Conservation (phyloP, 2,797 vertebrate species). For the Macropodus opercularis region DNA sequence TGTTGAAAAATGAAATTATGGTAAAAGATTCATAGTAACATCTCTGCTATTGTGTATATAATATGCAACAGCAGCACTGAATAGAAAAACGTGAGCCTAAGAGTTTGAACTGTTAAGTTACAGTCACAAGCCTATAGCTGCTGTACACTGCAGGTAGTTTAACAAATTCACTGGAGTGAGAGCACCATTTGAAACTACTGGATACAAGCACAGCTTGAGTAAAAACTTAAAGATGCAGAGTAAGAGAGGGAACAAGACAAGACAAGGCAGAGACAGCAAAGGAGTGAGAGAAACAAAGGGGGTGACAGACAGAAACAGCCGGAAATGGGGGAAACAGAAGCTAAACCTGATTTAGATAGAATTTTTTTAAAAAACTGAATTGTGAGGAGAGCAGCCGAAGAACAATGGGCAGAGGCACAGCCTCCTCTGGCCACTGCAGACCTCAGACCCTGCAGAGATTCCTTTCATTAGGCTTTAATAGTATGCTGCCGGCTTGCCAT, state of each 20-base stretch:
- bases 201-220: background rate
- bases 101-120: background rate
- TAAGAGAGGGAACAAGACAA: slow-evolving; percentile 10
- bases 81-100: background rate
- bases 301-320: slow-evolving; percentile 37
- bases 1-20: background rate
- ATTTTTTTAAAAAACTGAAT: slow-evolving; percentile 33
- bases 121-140: background rate
- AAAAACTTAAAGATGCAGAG: slow-evolving; percentile 13
- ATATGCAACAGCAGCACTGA: background rate
- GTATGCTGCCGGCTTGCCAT: slow-evolving; percentile 81
- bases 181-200: slow-evolving; percentile 7
- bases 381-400: slow-evolving; percentile 52
- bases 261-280: slow-evolving; percentile 18
- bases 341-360: slow-evolving; percentile 48
- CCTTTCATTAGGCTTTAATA: slow-evolving; percentile 84
- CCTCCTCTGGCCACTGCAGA: slow-evolving; percentile 72
- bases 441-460: slow-evolving; percentile 79
- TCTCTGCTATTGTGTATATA: no score
- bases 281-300: slow-evolving; percentile 35
- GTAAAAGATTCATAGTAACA: no score
- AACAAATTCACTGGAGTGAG: background rate
- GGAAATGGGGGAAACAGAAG: slow-evolving; percentile 16
- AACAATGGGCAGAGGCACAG: slow-evolving; percentile 72
- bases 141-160: background rate